These are phyloP conservation scores for Xiphophorus maculatus DNA, from an alignment of 2,113 vertebrate species.

Conservation along the genomic window DNA sequence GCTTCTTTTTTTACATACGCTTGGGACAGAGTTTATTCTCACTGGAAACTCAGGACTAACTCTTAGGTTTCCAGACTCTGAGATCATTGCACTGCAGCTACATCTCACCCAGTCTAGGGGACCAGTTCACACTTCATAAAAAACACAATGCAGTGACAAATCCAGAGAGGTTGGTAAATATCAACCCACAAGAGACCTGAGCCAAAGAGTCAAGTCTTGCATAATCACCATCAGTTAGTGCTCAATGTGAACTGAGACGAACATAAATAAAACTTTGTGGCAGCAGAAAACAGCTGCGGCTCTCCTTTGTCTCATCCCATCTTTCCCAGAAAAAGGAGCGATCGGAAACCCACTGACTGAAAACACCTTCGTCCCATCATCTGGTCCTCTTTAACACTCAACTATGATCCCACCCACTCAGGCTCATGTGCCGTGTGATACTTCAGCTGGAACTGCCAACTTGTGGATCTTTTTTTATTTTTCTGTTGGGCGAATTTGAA, in stretches of 20 bases:
- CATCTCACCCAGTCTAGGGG: constrained; percentile 23
- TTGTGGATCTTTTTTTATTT: constrained; percentile 30
- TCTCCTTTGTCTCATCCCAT: constrained; percentile 40
- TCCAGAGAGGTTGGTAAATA: constrained; percentile 24
- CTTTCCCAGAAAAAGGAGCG: constrained; percentile 38
- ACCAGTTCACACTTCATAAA: constrained; percentile 25
- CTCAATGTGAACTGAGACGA: constrained; percentile 33
- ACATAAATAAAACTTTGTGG: constrained; percentile 43
- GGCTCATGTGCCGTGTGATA: constrained; percentile 36
- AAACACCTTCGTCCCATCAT: constrained; percentile 59
- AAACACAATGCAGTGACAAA: constrained; percentile 23
- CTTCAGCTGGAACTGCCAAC: constrained; percentile 48
- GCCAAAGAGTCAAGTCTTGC: constrained; percentile 9
- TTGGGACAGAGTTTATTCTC: constrained; percentile 26
- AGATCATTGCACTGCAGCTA: constrained; percentile 32
- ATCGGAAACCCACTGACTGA: constrained; percentile 46
- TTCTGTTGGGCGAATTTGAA: constrained; percentile 50
- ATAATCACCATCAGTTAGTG: constrained; percentile 25
- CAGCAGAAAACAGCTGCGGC: constrained; percentile 60
- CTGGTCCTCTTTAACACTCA: constrained; percentile 67
- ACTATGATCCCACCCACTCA: constrained; percentile 33
- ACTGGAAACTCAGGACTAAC: constrained; percentile 34
- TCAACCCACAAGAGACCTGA: not conserved
- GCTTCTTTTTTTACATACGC: constrained; percentile 23
- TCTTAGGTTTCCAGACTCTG: constrained; percentile 28